Base-by-base conservation (phyloP, 2,888 invertebrate species). In the Branchipolynoe longqiensis region DNA sequence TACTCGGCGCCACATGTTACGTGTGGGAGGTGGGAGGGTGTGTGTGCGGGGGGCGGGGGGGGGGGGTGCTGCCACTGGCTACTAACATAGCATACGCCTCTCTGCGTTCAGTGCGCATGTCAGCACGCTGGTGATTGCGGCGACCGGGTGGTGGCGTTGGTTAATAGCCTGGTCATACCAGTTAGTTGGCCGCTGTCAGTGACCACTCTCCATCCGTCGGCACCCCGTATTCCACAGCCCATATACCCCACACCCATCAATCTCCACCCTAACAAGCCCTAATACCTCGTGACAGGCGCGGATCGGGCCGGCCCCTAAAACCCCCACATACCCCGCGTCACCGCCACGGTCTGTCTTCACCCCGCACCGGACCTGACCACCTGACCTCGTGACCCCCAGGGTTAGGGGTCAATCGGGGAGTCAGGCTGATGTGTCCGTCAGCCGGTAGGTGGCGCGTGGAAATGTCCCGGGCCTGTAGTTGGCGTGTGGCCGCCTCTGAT, bases 371-470 rank as follows among this genome's bases (percentile, higher is more conserved):
- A 18, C 14, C 31, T 12, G 4, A n/a, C n/a, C n/a, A n/a, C n/a
- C n/a, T 78, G 78, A 78, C 78, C 78, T 48, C 25, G 18, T 78
- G 78, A 78, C 78, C 78, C 74, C 78, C 28, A 48, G 48, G 78
- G 78, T 54, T 48, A 78, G 78, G 41, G 41, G 78, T 78, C 78
- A 78, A 78, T 25, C 78, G 78, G 78, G 48, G 78, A 33, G 78
- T 31, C 41, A 12, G 41, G 28, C 25, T 78, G 78, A 78, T 78
- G 78, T 18, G 78, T 78, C 78, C 48, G 48, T 78, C 78, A 54
- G 48, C 12, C 41, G 54, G 41, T 41, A 41, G 48, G 78, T 33
- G 31, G 54, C n/a, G 78, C 78, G 48, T 78, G 78, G 78, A 78
- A 78, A 78, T 78, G 78, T 41, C 40, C 28, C 25, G 41, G n/a